Evolutionary conservation across 2,113 vertebrate species (phyloP).

Genomic region (Pterocles orientalis): DNA sequence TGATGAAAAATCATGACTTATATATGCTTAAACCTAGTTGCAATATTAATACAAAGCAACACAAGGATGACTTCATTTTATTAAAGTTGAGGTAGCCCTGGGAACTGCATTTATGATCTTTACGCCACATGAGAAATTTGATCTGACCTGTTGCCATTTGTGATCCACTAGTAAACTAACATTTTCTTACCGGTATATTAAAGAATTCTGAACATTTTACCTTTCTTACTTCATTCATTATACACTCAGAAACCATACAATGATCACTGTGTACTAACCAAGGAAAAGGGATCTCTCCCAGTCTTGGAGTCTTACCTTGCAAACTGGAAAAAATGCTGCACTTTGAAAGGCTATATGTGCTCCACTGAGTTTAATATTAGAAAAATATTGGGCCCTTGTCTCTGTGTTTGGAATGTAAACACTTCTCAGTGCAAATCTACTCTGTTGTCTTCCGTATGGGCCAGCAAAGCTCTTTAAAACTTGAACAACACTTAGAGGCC

Average conservation of each 20-base stretch:
- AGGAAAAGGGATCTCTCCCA: background rate
- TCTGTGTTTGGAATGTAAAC: background rate
- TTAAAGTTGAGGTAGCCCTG: conserved; percentile 76
- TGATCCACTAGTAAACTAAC: conserved; percentile 61
- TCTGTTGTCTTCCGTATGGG: background rate
- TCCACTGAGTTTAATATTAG: background rate
- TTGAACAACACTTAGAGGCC: background rate
- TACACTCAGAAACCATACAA: background rate
- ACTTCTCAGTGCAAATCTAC: background rate
- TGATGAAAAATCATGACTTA: conserved; percentile 68
- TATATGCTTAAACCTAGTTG: conserved; percentile 67
- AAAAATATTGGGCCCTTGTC: background rate
- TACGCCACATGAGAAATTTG: conserved; percentile 41
- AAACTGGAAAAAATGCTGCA: background rate
- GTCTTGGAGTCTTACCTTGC: background rate
- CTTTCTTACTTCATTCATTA: conserved; percentile 41
- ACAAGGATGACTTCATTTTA: conserved; percentile 80
- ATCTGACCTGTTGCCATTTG: conserved; percentile 70
- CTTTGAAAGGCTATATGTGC: background rate
- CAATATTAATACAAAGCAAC: conserved; percentile 75
- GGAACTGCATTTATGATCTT: conserved; percentile 71
- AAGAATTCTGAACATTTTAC: conserved; percentile 13
- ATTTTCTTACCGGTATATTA: conserved; percentile 32
- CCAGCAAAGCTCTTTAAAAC: background rate
- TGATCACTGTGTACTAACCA: background rate